A percentile compares a stretch with the other conserved stretches of the same genome.
phyloP scores from a whole-genome alignment of 2,113 vertebrate genomes.

The Indri indri region DNA sequence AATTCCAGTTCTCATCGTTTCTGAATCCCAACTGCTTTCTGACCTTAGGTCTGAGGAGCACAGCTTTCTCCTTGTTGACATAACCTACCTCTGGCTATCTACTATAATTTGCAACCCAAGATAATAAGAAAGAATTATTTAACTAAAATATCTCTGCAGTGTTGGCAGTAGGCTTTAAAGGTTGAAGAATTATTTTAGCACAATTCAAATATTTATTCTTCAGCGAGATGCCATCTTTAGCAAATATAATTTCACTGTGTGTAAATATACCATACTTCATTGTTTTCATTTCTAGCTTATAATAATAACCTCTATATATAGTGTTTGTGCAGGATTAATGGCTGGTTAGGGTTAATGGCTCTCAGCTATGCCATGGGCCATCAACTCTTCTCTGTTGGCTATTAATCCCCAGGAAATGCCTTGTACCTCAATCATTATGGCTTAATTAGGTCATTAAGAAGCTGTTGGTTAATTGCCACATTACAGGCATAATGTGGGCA shows the following conservation, averaged over 20 bases:
- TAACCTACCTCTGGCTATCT: background rate
- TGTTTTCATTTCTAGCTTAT: constrained; percentile 69
- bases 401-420: constrained; percentile 82
- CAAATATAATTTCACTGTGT: constrained; percentile 36
- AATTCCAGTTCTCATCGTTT: background rate
- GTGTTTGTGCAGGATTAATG: constrained; percentile 79
- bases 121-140: background rate
- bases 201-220: constrained; percentile 54
- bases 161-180: background rate
- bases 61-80: background rate
- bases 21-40: background rate
- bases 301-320: constrained; percentile 62
- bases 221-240: background rate
- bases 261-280: constrained; percentile 56
- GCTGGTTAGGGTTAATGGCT: constrained; percentile 77
- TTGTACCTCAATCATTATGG: constrained; percentile 76
- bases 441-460: constrained; percentile 83
- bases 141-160: background rate
- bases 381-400: constrained; percentile 75
- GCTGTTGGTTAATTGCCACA: constrained; percentile 77
- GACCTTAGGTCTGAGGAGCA: background rate
- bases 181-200: constrained; percentile 34
- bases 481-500: constrained; percentile 70
- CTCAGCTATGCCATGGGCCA: constrained; percentile 74
- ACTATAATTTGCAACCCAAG: background rate